These are phyloP conservation scores for Mirounga angustirostris DNA, from an alignment of 2,113 vertebrate genomes.

Conservation along the genomic window DNA sequence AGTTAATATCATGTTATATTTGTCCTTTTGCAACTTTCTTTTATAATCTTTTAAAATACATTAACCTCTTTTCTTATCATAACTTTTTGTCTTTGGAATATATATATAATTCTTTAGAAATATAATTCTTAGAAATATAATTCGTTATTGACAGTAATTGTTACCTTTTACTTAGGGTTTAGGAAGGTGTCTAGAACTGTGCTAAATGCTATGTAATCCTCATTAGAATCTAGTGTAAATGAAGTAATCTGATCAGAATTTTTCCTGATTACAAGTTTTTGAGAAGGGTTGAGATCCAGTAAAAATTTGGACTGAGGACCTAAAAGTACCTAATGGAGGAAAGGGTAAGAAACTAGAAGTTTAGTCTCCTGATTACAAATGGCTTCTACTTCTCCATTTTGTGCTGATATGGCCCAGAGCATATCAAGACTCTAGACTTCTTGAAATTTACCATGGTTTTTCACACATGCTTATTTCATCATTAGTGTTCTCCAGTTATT, in stretches of 20 bases:
- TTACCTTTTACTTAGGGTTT: not conserved
- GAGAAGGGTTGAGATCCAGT: not conserved
- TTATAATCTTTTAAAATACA: constrained; percentile 10
- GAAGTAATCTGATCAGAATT: not conserved
- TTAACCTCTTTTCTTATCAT: not conserved
- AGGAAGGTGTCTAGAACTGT: not conserved
- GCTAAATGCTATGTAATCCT: constrained; percentile 3
- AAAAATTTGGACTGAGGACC: not conserved
- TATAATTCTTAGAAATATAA: not conserved
- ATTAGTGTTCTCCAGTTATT: not conserved
- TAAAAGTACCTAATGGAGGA: not conserved
- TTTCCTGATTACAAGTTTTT: not conserved
- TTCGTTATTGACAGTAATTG: constrained; percentile 16
- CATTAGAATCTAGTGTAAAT: not conserved
- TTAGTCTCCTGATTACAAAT: not conserved
- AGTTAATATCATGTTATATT: not conserved
- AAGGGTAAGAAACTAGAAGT: not conserved
- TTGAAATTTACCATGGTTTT: not conserved
- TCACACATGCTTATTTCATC: not conserved
- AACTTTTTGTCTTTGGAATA: not conserved
- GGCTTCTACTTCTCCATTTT: not conserved
- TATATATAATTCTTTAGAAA: not conserved
- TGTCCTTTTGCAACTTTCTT: not conserved
- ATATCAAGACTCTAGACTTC: not conserved
- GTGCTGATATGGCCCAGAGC: not conserved